phyloP scores from a whole-genome alignment of 2,888 invertebrate species.

The Cantharis nigra region DNA sequence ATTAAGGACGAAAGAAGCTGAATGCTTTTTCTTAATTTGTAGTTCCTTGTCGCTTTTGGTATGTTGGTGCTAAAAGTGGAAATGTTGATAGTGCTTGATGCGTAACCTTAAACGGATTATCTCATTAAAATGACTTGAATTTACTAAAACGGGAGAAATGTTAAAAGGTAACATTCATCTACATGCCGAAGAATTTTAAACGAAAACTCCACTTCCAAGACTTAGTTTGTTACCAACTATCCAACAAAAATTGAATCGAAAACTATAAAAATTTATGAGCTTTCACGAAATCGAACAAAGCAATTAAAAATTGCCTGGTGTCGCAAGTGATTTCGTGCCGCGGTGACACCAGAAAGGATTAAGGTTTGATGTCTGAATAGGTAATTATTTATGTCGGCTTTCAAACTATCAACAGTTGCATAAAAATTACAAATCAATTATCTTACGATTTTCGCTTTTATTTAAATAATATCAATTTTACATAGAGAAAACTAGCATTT shows the following conservation, averaged over 20 bases:
- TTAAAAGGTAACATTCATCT: neutral
- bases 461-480: no score
- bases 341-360: neutral
- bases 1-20: constrained; percentile 5
- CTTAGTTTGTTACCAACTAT: neutral
- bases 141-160: constrained; percentile 5
- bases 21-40: constrained; percentile 8
- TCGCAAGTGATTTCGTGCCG: neutral
- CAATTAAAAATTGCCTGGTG: neutral
- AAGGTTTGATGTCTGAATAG: neutral
- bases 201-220: neutral
- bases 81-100: constrained; percentile 2
- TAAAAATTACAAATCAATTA: neutral
- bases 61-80: constrained; percentile 6
- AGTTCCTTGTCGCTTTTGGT: constrained; percentile 6
- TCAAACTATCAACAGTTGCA: neutral
- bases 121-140: constrained; percentile 2
- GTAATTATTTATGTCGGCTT: neutral
- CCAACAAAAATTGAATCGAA: neutral
- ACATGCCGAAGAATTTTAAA: neutral
- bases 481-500: neutral
- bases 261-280: neutral
- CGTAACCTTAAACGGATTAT: constrained; percentile 10
- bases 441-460: neutral
- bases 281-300: neutral